A percentile compares a stretch with the other conserved stretches of the same genome.
Conservation (phyloP, 2,113 vertebrate species). For the Nyctibius bracteatus region DNA sequence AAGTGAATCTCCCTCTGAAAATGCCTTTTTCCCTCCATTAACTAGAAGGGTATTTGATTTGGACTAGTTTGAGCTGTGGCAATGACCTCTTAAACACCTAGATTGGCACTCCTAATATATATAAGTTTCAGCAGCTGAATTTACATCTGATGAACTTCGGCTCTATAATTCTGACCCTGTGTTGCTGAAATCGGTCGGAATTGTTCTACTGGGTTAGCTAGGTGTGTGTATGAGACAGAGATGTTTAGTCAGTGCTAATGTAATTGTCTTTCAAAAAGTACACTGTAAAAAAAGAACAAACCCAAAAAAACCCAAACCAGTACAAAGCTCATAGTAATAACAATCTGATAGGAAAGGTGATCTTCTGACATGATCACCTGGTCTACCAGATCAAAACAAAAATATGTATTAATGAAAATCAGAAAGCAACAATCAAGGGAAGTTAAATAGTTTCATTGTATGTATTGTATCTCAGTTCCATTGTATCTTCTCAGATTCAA, state of each 20-base stretch:
- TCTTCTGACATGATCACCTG: neutral
- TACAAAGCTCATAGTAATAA: neutral
- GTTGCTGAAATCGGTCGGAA: neutral
- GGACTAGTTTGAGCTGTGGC: neutral
- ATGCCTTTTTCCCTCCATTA: neutral
- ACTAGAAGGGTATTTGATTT: neutral
- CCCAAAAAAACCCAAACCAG: accelerated
- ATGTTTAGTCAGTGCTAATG: neutral
- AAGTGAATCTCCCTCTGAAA: neutral
- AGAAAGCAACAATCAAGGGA: neutral
- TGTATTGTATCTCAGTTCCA: neutral
- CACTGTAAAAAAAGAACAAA: neutral
- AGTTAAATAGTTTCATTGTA: neutral
- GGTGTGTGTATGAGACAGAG: neutral
- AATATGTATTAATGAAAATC: neutral
- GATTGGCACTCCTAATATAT: neutral
- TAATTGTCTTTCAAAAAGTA: neutral
- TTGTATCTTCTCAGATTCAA: neutral
- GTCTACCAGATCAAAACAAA: neutral
- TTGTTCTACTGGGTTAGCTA: neutral
- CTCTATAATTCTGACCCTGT: neutral
- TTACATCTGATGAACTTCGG: neutral
- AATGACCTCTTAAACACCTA: neutral
- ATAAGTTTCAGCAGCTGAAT: neutral
- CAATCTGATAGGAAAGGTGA: neutral